Evolutionary conservation across 2,113 vertebrate species (phyloP).

Genomic region (Tachuris rubrigastra): DNA sequence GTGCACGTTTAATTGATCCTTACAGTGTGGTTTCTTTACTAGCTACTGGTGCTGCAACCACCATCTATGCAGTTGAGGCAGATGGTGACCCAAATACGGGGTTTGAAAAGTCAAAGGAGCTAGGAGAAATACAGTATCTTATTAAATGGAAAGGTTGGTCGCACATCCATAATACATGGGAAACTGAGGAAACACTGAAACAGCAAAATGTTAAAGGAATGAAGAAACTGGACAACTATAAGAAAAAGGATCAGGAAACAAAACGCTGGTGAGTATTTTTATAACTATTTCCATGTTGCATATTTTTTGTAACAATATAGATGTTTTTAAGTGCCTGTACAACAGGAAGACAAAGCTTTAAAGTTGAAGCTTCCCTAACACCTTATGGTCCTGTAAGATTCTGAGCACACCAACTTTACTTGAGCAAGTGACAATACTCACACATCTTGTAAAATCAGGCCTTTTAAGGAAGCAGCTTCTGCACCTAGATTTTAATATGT

Average conservation of each 20-base stretch:
- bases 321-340: not conserved
- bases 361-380: not conserved
- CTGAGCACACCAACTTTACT: not conserved
- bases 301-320: not conserved
- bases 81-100: constrained; percentile 91
- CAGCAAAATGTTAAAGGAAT: constrained; percentile 95
- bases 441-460: not conserved
- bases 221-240: constrained; percentile 98
- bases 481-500: not conserved
- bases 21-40: constrained; percentile 21
- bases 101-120: constrained; percentile 85
- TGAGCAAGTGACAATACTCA: not conserved
- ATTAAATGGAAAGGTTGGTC: constrained; percentile 99
- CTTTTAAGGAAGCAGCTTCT: constrained; percentile 10
- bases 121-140: constrained; percentile 89
- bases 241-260: constrained; percentile 94
- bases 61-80: constrained; percentile 93
- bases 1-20: not conserved
- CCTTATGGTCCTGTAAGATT: not conserved
- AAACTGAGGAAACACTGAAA: constrained; percentile 94
- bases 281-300: not conserved
- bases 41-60: constrained; percentile 92
- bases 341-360: constrained; percentile 3
- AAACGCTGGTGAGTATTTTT: constrained; percentile 84
- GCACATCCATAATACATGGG: constrained; percentile 97